phyloP scores from a whole-genome alignment of 2,888 invertebrate species.

The Zele albiditarsus region DNA sequence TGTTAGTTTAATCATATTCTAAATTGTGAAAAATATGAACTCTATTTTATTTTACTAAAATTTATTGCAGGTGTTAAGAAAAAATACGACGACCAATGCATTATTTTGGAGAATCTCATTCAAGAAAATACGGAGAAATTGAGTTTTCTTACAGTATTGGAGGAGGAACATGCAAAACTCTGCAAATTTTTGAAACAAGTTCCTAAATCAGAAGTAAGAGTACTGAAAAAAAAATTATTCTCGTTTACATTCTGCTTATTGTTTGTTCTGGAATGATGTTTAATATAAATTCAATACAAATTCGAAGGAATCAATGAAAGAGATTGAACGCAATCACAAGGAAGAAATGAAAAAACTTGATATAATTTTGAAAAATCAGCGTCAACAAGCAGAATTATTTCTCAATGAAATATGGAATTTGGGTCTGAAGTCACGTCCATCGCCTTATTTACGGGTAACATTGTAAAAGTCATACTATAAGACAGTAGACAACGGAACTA shows the following conservation, averaged over 20 bases:
- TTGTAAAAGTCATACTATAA: not conserved
- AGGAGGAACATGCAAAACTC: constrained; percentile 75
- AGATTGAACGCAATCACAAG: constrained; percentile 63
- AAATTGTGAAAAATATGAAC: not conserved
- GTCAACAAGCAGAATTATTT: constrained; percentile 62
- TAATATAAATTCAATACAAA: not conserved
- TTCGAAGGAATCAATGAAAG: constrained; percentile 59
- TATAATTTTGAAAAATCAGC: constrained; percentile 69
- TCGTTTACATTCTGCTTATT: constrained; percentile 14
- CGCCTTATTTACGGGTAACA: constrained; percentile 34
- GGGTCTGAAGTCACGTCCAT: constrained; percentile 51
- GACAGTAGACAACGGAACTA: too few species aligned
- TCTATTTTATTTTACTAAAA: not conserved
- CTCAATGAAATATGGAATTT: constrained; percentile 59
- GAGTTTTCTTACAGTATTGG: constrained; percentile 75
- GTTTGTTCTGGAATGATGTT: constrained; percentile 13
- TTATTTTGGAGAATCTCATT: constrained; percentile 72
- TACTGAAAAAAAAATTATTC: not conserved
- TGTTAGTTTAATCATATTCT: constrained; percentile 64
- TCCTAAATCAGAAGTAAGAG: constrained; percentile 57
- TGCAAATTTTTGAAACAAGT: constrained; percentile 66
- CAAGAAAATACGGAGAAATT: constrained; percentile 76
- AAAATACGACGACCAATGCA: constrained; percentile 66
- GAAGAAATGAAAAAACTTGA: constrained; percentile 71
- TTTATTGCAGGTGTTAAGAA: constrained; percentile 61